Evolutionary conservation across 2,888 invertebrate genomes (phyloP), one percentile per base, ranked within the genome.

Genomic region (Adineta ricciae): DNA sequence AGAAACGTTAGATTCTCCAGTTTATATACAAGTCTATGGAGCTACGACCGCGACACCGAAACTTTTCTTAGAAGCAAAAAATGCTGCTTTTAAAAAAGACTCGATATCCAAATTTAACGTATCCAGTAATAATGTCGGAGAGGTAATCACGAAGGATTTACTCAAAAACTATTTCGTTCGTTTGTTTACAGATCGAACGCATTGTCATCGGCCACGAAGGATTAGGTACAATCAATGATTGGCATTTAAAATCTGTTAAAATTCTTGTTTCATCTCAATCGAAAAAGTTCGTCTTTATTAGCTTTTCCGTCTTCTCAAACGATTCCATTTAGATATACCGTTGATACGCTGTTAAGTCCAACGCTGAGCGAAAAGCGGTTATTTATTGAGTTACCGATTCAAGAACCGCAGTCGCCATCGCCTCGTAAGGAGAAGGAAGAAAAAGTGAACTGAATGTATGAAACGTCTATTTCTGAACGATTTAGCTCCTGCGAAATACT

Each of bases 61-160:
- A 36, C 21, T 73, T 38, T 73, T 73, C 21, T 24, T 73, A 38
- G 36, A 73, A 24, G 9, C 56, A 11, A 24, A 38, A 73, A 36
- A 14, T 38, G 4, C 8, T 41, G 38, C 41, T 41, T 78, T 78
- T 41, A 21, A 27, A 73, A 32, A 73, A 73, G 38, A 38, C 38
- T 21, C 73, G 0, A 38, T 21, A 73, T 19, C 36, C 1, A 38
- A 73, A 73, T 73, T 73, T 73, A 38, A 4, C 24, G 24, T 73
- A 21, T 21, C 73, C 36, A 73, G 73, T 36, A 73, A 73, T 38
- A 73, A 73, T 73, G 73, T 73, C 38, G 73, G 73, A 73, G 38
- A 73, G 24, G 73, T 73, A 38, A 38, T 73, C 56, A 64, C 2
- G 7, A 27, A 64, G 46, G 5, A 27, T 64, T 64, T 64, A 27